A percentile compares a stretch with the other conserved stretches of the same genome.
These are phyloP conservation scores for Drosophila varians DNA, from an alignment of 1,140 invertebrate genomes.

Conservation along the genomic window DNA sequence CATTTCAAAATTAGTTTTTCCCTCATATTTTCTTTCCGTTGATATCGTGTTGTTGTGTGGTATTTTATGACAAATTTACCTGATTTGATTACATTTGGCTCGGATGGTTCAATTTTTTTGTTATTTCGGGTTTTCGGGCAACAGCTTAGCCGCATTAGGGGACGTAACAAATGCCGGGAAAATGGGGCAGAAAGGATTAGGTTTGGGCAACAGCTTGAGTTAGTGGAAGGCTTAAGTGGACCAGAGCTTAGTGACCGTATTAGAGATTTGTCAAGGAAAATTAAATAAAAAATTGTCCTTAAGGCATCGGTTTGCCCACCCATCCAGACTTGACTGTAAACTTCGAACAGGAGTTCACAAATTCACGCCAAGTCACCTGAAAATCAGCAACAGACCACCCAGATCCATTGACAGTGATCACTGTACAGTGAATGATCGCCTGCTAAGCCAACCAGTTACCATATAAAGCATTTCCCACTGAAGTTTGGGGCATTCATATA, in stretches of 20 bases:
- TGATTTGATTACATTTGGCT: constrained; percentile 80
- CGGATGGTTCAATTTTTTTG: not conserved
- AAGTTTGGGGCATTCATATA: constrained; percentile 58
- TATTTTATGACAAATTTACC: constrained; percentile 83
- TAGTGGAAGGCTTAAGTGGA: constrained; percentile 39
- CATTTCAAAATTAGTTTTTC: constrained; percentile 79
- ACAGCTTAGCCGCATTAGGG: constrained; percentile 47
- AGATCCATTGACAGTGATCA: constrained; percentile 34
- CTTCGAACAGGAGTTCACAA: constrained; percentile 75
- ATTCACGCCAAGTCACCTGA: constrained; percentile 82
- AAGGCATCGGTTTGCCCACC: too few species aligned
- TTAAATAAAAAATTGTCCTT: not conserved
- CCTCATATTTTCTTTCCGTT: constrained; percentile 28
- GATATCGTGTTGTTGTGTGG: constrained; percentile 27
- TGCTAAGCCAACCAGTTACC: constrained; percentile 55
- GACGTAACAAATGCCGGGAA: constrained; percentile 35
- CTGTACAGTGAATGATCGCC: constrained; percentile 17
- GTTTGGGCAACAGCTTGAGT: constrained; percentile 36
- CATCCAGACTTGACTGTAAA: constrained; percentile 24
- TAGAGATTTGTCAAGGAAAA: not conserved
- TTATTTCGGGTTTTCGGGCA: constrained; percentile 11
- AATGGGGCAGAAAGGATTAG: constrained; percentile 33
- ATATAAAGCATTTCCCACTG: constrained; percentile 51
- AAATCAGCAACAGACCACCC: constrained; percentile 78
- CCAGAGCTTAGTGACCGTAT: not conserved